Conservation (phyloP, 2,113 vertebrate genomes). For the Erythrolamprus reginae region DNA sequence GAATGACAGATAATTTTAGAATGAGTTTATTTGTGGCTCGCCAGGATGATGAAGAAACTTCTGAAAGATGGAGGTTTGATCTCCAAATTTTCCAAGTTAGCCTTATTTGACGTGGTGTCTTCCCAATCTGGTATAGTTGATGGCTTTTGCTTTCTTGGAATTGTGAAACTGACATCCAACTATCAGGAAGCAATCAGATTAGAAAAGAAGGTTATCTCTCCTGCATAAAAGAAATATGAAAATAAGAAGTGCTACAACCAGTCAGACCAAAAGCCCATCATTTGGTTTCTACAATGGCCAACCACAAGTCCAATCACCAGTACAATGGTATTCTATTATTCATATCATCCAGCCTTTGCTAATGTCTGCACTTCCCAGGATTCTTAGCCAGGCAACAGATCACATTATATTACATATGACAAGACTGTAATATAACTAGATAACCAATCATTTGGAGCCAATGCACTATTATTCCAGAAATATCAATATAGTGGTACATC, state of each 20-base stretch:
- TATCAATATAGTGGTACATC: no score
- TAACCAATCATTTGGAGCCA: background rate
- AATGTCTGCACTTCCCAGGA: background rate
- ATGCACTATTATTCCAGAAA: background rate
- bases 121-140: background rate
- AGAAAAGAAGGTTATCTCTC: background rate
- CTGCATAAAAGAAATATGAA: background rate
- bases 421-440: background rate
- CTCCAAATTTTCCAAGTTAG: background rate
- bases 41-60: constrained; percentile 4
- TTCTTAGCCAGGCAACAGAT: background rate
- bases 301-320: background rate
- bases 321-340: no score
- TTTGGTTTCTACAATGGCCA: background rate
- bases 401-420: background rate
- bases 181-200: background rate
- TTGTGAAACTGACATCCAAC: background rate
- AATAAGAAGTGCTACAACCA: background rate
- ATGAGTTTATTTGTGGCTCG: background rate
- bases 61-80: background rate
- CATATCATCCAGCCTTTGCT: background rate
- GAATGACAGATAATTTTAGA: constrained; percentile 4
- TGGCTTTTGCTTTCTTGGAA: background rate
- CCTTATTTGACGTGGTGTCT: background rate
- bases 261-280: background rate